A percentile compares a stretch with the other conserved stretches of the same genome.
Evolutionary conservation across 2,888 invertebrate genomes (phyloP).

Genomic region (Lottia scabra): DNA sequence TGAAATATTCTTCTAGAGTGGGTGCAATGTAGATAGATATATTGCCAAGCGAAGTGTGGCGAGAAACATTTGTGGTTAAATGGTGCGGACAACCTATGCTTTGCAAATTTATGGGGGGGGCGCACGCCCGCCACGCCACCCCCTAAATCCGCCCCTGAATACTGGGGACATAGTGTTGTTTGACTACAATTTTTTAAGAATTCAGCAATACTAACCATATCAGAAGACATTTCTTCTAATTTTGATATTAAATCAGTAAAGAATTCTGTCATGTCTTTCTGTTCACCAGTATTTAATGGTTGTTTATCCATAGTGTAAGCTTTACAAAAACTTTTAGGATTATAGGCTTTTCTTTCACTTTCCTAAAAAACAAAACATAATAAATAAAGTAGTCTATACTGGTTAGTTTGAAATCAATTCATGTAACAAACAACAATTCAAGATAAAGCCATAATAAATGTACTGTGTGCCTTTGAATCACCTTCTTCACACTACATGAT

Average conservation of each 20-base stretch:
- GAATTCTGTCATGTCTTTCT: slow-evolving; percentile 98
- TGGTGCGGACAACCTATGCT: too few species aligned
- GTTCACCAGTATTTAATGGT: slow-evolving; percentile 94
- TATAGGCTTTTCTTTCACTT: slow-evolving; percentile 94
- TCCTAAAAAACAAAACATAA: slow-evolving; percentile 74
- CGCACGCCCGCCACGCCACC: too few species aligned
- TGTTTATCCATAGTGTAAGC: slow-evolving; percentile 98
- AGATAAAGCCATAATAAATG: neutral
- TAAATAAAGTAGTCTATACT: neutral
- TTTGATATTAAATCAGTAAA: slow-evolving; percentile 96
- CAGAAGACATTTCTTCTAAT: slow-evolving; percentile 94
- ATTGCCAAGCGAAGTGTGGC: too few species aligned
- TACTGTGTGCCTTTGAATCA: too few species aligned
- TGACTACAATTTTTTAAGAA: neutral
- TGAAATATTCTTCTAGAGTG: too few species aligned
- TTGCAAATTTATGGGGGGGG: too few species aligned
- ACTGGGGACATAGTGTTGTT: too few species aligned
- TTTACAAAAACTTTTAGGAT: slow-evolving; percentile 94
- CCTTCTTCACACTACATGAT: too few species aligned
- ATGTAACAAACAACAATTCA: neutral
- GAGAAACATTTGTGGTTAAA: too few species aligned
- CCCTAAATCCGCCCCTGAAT: too few species aligned
- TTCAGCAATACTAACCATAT: slow-evolving; percentile 67
- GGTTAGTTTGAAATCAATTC: neutral
- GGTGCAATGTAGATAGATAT: too few species aligned